A percentile compares a stretch with the other conserved stretches of the same genome.
phyloP scores from a whole-genome alignment of 2,113 vertebrate genomes.

The Limanda limanda region DNA sequence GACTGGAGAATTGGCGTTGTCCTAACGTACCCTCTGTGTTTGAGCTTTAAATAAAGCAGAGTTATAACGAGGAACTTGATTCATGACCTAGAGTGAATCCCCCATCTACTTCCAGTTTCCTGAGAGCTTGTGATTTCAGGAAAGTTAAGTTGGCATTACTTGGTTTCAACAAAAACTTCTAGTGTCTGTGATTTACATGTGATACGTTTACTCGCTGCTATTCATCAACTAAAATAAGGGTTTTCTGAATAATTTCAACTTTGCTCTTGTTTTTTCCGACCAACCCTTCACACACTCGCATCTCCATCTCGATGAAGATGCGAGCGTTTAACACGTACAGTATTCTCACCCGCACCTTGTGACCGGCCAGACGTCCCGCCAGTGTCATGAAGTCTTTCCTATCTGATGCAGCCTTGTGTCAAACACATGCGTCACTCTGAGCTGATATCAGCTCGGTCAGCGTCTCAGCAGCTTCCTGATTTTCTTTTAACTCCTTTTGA shows the following conservation, averaged over 20 bases:
- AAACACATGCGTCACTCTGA: constrained; percentile 75
- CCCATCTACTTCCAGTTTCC: constrained; percentile 78
- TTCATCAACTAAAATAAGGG: not conserved
- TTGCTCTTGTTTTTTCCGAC: not conserved
- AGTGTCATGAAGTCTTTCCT: constrained; percentile 81
- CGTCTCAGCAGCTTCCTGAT: constrained; percentile 81
- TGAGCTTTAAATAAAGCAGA: constrained; percentile 65
- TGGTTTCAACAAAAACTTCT: constrained; percentile 28
- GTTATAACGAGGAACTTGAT: constrained; percentile 79
- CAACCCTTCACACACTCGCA: constrained; percentile 20
- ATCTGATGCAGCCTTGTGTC: constrained; percentile 71
- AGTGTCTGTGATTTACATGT: not conserved
- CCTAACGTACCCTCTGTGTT: constrained; percentile 65
- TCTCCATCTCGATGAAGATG: not conserved
- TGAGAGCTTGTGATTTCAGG: constrained; percentile 72
- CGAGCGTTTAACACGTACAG: constrained; percentile 17
- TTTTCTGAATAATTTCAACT: constrained; percentile 9
- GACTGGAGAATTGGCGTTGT: constrained; percentile 39
- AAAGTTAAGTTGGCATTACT: constrained; percentile 63
- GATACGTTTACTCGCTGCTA: not conserved
- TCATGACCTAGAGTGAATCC: constrained; percentile 79
- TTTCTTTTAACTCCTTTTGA: constrained; percentile 60
- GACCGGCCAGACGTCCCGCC: constrained; percentile 75
- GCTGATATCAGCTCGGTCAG: constrained; percentile 76
- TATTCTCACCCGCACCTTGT: constrained; percentile 74